Evolutionary conservation across 2,888 invertebrate species (phyloP), one percentile per base, ranked within the genome.

Genomic region (Drosophila nigritarsus): DNA sequence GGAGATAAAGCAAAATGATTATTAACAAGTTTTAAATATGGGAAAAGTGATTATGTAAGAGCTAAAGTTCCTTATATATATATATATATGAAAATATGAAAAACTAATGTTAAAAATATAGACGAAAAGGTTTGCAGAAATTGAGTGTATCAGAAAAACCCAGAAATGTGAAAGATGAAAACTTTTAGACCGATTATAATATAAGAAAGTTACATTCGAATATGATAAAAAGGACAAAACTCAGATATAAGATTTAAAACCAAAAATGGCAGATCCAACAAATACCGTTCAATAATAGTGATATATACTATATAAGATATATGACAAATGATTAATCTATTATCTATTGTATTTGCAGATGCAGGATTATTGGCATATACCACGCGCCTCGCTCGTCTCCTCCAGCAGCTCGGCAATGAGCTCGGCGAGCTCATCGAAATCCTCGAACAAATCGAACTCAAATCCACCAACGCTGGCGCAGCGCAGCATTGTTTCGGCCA

Each of bases 291-390:
- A 13, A 45, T 7, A 7, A 27, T 27, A 49, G 18, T 18, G 2
- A 18, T 45, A 45, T 15, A 15, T 24, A 15, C 1, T 24, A 45
- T 7, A 24, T 24, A 24, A 15, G 24, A 24, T 24, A 42, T 40
- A 40, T 5, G 40, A n/a, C n/a, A n/a, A 40, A 40, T n/a, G 40
- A n/a, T 40, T 40, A 11, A 11, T 40, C 2, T 40, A 42, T 45
- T 45, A 15, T 15, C 11, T 11, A 11, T 32, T 3, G 32, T 32
- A 11, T 32, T 80, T 83, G 2, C 68, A 93, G 93, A 93, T 93
- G 93, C 92, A 93, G 87, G 92, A 93, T 75, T 91, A 95, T 93
- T 97, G 97, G 97, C 97, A 97, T 93, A 97, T 97, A 93, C 97
- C 97, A 88, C 95, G 97, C 94, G 97, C 97, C 90, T 96, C 97